phyloP scores from a whole-genome alignment of 2,113 vertebrate species.

The Vimba vimba region DNA sequence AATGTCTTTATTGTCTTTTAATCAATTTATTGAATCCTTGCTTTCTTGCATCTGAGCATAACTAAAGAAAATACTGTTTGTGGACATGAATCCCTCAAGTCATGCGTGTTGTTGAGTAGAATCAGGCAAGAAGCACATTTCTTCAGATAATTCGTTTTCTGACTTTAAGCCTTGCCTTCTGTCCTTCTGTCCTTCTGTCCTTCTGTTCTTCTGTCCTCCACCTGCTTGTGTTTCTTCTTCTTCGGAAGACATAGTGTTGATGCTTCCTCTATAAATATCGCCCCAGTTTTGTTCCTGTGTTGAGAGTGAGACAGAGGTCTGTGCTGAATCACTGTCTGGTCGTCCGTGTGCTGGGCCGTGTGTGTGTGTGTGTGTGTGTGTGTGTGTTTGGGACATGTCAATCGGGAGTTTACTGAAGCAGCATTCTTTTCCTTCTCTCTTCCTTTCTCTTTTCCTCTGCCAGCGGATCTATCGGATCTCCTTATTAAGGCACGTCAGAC shows the following conservation, averaged over 20 bases:
- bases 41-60: background rate
- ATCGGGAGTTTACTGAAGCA: conserved; percentile 73
- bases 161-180: background rate
- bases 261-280: conserved; percentile 72
- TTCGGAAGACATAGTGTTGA: conserved; percentile 51
- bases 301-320: conserved; percentile 27
- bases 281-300: conserved; percentile 61
- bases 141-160: background rate
- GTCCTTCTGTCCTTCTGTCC: too few species aligned
- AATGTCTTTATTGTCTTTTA: background rate
- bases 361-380: conserved; percentile 28
- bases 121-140: background rate
- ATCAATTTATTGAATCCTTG: background rate
- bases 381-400: conserved; percentile 23
- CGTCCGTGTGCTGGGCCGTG: conserved; percentile 31
- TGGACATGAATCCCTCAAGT: background rate
- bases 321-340: conserved; percentile 64
- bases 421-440: conserved; percentile 62
- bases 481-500: conserved; percentile 78
- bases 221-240: background rate
- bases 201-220: background rate
- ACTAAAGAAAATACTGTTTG: background rate
- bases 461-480: conserved; percentile 62
- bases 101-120: background rate
- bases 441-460: conserved; percentile 36